Conservation (phyloP, 2,797 vertebrate genomes). For the Aratinga solstitialis region DNA sequence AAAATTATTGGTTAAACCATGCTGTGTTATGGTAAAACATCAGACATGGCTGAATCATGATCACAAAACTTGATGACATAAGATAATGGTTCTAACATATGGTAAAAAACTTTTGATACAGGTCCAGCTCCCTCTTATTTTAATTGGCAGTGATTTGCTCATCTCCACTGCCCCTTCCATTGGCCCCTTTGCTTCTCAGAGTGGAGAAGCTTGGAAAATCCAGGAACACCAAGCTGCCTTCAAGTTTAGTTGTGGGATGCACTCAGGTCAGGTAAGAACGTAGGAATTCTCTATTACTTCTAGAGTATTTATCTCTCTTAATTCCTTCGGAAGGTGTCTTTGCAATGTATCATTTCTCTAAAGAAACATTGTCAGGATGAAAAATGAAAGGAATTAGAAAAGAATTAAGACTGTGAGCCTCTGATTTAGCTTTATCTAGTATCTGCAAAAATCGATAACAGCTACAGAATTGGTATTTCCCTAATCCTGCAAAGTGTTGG, state of each 20-base stretch:
- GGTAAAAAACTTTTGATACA: neutral
- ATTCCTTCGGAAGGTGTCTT: constrained; percentile 40
- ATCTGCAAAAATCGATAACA: constrained; percentile 44
- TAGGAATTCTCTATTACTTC: neutral
- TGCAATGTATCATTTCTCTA: constrained; percentile 41
- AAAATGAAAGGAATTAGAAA: constrained; percentile 35
- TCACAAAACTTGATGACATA: neutral
- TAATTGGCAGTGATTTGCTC: neutral
- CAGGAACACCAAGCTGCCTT: neutral
- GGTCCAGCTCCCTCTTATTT: neutral
- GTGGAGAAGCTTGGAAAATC: neutral
- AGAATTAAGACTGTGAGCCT: neutral
- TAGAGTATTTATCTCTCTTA: constrained; percentile 1
- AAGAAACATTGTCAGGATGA: constrained; percentile 58
- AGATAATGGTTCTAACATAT: neutral
- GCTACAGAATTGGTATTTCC: constrained; percentile 36
- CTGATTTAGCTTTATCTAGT: constrained; percentile 22
- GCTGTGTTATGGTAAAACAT: too few species aligned
- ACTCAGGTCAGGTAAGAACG: neutral
- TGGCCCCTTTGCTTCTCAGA: neutral
- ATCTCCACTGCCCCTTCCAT: neutral
- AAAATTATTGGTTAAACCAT: too few species aligned
- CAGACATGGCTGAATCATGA: too few species aligned
- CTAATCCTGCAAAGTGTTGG: neutral
- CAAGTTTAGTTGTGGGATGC: neutral